Evolutionary conservation across 2,113 vertebrate genomes (phyloP).

Genomic region (Leptobrachium ailaonicum): DNA sequence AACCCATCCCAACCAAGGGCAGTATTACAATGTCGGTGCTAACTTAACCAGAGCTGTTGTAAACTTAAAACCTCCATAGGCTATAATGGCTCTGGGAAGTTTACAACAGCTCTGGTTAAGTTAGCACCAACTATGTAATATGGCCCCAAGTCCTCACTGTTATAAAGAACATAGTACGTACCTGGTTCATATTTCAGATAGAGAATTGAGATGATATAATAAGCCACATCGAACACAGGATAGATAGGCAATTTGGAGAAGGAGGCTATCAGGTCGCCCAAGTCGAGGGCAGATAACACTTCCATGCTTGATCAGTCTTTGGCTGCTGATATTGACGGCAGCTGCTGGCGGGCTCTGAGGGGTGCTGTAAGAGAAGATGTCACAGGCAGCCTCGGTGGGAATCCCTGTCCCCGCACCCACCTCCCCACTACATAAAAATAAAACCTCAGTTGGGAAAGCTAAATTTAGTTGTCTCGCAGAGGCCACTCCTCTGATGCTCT

Average conservation of each 20-base stretch:
- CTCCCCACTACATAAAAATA: slow-evolving; percentile 24
- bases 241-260: slow-evolving; percentile 92
- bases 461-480: slow-evolving; percentile 32
- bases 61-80: no score
- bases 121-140: no score
- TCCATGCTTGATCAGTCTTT: slow-evolving; percentile 73
- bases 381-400: neutral
- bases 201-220: slow-evolving; percentile 94
- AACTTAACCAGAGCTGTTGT: no score
- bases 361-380: neutral
- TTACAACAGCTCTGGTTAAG: no score
- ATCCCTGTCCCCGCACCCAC: slow-evolving; percentile 4
- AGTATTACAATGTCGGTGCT: no score
- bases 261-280: slow-evolving; percentile 82
- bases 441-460: neutral
- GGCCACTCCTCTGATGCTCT: slow-evolving; percentile 36
- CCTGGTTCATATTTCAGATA: slow-evolving; percentile 98
- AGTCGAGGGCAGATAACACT: slow-evolving; percentile 76
- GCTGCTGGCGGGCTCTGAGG: neutral
- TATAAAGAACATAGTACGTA: slow-evolving; percentile 59
- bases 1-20: no score
- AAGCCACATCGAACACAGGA: slow-evolving; percentile 91
- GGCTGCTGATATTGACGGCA: slow-evolving; percentile 23
- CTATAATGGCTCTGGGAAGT: no score
- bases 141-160: no score